A percentile compares a stretch with the other conserved stretches of the same genome.
phyloP scores from a whole-genome alignment of 2,113 vertebrate species.

The Pimephales promelas region DNA sequence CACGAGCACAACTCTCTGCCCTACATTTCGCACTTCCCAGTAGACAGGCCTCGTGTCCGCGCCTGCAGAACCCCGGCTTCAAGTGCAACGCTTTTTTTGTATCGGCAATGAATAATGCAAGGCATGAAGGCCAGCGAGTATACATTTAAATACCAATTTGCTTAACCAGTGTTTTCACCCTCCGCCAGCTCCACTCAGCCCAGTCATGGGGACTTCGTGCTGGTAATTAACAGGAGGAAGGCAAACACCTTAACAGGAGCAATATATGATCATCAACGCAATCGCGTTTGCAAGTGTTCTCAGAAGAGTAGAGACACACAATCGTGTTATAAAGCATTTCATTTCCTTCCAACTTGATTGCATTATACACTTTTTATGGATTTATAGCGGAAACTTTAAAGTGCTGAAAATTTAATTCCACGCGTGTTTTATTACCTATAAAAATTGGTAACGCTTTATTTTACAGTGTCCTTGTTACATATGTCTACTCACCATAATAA shows the following conservation, averaged over 20 bases:
- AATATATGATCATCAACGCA: slow-evolving; percentile 14
- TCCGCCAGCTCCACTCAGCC: slow-evolving; percentile 71
- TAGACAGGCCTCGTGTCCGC: slow-evolving; percentile 48
- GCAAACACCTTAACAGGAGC: slow-evolving; percentile 26
- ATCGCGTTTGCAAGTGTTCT: background rate
- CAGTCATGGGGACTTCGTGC: slow-evolving; percentile 54
- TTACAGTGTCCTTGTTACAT: too few relatives aligned
- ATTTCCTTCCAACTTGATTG: background rate
- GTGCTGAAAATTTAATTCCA: too few relatives aligned
- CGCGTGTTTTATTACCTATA: too few relatives aligned
- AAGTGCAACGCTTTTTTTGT: slow-evolving; percentile 62
- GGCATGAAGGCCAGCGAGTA: slow-evolving; percentile 73
- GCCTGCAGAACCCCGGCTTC: slow-evolving; percentile 64
- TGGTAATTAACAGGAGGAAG: slow-evolving; percentile 60
- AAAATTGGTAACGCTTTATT: too few relatives aligned
- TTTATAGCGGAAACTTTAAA: too few relatives aligned
- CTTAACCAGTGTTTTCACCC: slow-evolving; percentile 81
- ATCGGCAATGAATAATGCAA: slow-evolving; percentile 81
- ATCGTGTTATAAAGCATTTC: background rate
- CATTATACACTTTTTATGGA: background rate
- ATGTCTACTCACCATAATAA: too few relatives aligned
- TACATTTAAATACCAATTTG: slow-evolving; percentile 85
- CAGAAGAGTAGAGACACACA: background rate
- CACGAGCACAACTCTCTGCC: slow-evolving; percentile 67
- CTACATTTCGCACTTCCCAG: slow-evolving; percentile 71